Evolutionary conservation across 2,888 invertebrate species (phyloP), one percentile per base, ranked within the genome.

Genomic region (Tetrapedia diversipes): DNA sequence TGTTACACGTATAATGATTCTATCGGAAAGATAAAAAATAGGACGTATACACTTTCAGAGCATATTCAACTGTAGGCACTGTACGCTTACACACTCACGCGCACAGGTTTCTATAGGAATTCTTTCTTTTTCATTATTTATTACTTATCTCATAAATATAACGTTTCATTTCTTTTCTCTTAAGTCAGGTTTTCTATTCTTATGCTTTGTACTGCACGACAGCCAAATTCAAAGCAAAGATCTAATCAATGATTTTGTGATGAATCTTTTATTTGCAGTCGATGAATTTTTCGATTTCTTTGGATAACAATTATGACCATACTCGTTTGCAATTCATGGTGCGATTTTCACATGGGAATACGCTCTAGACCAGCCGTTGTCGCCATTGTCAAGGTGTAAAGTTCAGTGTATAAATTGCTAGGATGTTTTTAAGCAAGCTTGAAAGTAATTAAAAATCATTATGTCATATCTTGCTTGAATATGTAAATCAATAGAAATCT

Each of bases 71-170:
- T 56, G 53, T 72, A 32, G n/a, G 69, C 83, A 78, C 78, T 60
- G 59, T 80, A 75, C 57, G 78, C 75, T 83, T 83, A 76, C 60
- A 72, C 71, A 65, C 57, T 47, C 61, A 71, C 57, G 61, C 56
- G 63, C 70, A 59, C 68, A 80, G 77, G 53, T 54, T 59, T 70
- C 63, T 45, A 22, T 37, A 69, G 39, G 64, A 39, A 39, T 14
- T 24, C 34, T 69, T 59, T 24, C 24, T 53, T 39, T 60, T n/a
- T 24, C n/a, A 2, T 76, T 37, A 29, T 27, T n/a, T 7, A 53
- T 41, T 60, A 47, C 24, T n/a, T n/a, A n/a, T n/a, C n/a, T n/a
- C n/a, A n/a, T n/a, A n/a, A n/a, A n/a, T n/a, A n/a, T 32, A 10
- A 37, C 6, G 7, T 63, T 63, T 34, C 11, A 1, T 4, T 71